A percentile compares a stretch with the other conserved stretches of the same genome.
Evolutionary conservation across 1,140 invertebrate species (phyloP).

Genomic region (Psilanteris sp.): DNA sequence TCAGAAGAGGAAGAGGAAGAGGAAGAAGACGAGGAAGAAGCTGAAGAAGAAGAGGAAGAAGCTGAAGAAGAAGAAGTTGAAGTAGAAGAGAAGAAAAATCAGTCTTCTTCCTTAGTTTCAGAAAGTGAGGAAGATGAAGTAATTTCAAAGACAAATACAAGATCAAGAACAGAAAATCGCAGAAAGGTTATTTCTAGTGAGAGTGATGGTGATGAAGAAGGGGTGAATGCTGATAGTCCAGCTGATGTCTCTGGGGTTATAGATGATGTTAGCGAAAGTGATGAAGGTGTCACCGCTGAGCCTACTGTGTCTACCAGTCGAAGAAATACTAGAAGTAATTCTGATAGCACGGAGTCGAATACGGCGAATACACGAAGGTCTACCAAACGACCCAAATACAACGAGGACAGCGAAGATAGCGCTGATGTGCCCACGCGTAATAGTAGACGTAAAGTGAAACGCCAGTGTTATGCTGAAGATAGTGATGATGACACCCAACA

Average conservation of each 20-base stretch:
- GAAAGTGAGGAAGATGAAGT: conserved; percentile 50
- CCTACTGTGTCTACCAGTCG: too few species aligned
- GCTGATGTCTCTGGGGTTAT: too few species aligned
- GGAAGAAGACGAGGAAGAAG: conserved; percentile 66
- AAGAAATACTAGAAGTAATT: too few species aligned
- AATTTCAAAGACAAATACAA: conserved; percentile 31
- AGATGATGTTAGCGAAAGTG: too few species aligned
- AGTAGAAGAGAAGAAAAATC: too few species aligned
- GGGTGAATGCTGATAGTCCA: too few species aligned
- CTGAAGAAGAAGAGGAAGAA: too few species aligned
- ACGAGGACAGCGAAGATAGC: conserved; percentile 82
- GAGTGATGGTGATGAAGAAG: too few species aligned
- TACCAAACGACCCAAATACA: conserved; percentile 80
- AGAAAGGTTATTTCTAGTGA: conserved; percentile 49
- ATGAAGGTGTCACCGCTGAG: too few species aligned
- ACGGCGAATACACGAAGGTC: conserved; percentile 18
- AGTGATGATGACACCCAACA: conserved; percentile 65
- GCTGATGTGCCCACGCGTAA: conserved; percentile 64
- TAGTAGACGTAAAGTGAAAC: conserved; percentile 71
- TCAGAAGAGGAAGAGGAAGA: conserved; percentile 68
- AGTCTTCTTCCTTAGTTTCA: too few species aligned
- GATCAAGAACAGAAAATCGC: conserved; percentile 42
- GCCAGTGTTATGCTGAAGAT: conserved; percentile 71
- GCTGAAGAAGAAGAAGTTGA: too few species aligned
- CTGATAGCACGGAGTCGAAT: too few species aligned